These are phyloP conservation scores for Oncorhynchus mykiss DNA, from an alignment of 2,113 vertebrate species.

Conservation along the genomic window DNA sequence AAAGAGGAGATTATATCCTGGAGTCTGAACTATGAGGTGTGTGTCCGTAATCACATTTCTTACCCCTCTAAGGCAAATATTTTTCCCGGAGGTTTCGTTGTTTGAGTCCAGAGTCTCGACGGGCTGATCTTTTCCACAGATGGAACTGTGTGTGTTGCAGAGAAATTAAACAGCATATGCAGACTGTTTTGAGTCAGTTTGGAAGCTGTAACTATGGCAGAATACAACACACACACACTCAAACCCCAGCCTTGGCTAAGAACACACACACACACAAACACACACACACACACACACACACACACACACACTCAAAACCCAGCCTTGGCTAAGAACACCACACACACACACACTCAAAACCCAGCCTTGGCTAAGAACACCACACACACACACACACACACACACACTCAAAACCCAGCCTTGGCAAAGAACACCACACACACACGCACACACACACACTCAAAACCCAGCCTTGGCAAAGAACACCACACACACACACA, in stretches of 20 bases:
- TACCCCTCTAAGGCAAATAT: constrained; percentile 27
- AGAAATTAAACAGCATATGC: background rate
- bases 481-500: no score
- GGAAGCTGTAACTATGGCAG: background rate
- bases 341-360: no score
- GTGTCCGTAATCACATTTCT: constrained; percentile 43
- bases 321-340: no score
- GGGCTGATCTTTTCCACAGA: constrained; percentile 46
- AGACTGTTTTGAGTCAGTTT: background rate
- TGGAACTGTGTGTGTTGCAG: constrained; percentile 27
- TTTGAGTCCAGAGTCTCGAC: constrained; percentile 21
- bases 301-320: no score
- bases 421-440: no score
- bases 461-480: no score
- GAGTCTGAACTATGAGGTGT: constrained; percentile 56
- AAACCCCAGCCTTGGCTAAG: background rate
- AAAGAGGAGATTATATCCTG: constrained; percentile 57
- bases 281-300: no score
- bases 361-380: no score
- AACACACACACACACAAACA: no score
- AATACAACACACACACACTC: background rate
- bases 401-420: no score
- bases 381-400: no score
- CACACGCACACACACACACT: no score
- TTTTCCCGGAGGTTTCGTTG: constrained; percentile 29